Base-by-base conservation (phyloP, 53 echinoderm and acorn worm species). In the Mesocentrotus franciscanus region DNA sequence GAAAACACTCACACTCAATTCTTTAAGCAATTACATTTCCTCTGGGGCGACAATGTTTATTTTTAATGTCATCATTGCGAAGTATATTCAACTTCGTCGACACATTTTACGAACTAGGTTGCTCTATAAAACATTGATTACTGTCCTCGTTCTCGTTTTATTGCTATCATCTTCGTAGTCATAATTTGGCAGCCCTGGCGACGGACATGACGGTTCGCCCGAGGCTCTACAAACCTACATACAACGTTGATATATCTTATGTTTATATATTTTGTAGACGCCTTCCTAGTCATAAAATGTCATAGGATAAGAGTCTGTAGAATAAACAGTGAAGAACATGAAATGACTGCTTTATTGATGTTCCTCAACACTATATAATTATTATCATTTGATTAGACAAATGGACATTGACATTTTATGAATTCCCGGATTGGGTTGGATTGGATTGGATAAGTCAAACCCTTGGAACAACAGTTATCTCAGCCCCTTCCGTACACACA, bases 181-280 rank as follows among this genome's bases (percentile, higher is more conserved):
- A 42, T 81, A 81, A 39, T 49, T 81, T 79, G 59, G 10, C 87
- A 87, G 87, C 58, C 29, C n/a, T 87, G 87, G 87, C 87, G 87
- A 87, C 87, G 56, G 56, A 87, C 57, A 87, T 27, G 58, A 87
- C 56, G 26, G 87, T n/a, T 87, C 1, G 87, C 87, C 87, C 10
- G 87, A 20, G 27, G 87, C 57, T 87, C 59, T 58, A 58, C 27
- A 87, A 57, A 22, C 79, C 18, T 14, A 84, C 24, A 84, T 84
- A 84, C 22, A 84, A 10, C 18, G 84, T 49, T 20, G 84, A 49
- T 84, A 39, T 18, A 49, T 79, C 13, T 20, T 3, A 66, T 18
- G 16, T 16, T 18, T 66, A 66, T 18, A 66, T 14, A 22, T 22
- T 22, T 13, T 10, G 57, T 29, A 42, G 42, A 5, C 39, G 29